phyloP scores from a whole-genome alignment of 2,797 vertebrate species.

The Dicrostonyx torquatus region DNA sequence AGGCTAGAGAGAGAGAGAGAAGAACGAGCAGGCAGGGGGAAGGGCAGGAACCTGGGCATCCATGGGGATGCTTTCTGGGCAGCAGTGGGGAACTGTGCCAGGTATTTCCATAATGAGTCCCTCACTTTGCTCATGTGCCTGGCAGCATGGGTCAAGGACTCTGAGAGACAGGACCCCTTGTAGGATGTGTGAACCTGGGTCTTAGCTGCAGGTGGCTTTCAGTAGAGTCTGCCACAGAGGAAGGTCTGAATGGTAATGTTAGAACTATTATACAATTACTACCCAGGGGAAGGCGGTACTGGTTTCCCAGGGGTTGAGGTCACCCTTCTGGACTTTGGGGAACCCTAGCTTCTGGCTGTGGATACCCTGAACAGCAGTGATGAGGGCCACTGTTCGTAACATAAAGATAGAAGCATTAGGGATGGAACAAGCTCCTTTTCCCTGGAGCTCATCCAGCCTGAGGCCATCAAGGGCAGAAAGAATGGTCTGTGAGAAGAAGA shows the following conservation, averaged over 20 bases:
- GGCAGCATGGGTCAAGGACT: background rate
- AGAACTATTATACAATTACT: background rate
- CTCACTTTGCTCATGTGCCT: background rate
- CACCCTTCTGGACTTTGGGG: background rate
- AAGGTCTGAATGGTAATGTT: background rate
- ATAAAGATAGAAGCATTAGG: fast-evolving
- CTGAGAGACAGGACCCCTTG: background rate
- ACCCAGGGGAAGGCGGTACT: background rate
- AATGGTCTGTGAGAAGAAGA: background rate
- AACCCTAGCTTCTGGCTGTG: background rate
- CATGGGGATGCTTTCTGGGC: background rate
- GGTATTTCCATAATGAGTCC: background rate
- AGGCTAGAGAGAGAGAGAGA: background rate
- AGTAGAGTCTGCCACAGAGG: fast-evolving
- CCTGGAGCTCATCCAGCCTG: background rate
- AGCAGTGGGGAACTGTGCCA: background rate
- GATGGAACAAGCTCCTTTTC: background rate
- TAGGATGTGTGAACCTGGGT: background rate
- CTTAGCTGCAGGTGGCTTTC: background rate
- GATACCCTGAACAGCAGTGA: background rate
- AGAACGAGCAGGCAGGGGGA: background rate
- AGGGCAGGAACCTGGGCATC: background rate
- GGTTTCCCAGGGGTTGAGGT: background rate
- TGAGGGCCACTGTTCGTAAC: background rate
- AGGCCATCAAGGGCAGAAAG: background rate